A percentile compares a stretch with the other conserved stretches of the same genome.
These are phyloP conservation scores for Tryphoninae sp. DNA, from an alignment of 2,888 invertebrate species.

Conservation along the genomic window DNA sequence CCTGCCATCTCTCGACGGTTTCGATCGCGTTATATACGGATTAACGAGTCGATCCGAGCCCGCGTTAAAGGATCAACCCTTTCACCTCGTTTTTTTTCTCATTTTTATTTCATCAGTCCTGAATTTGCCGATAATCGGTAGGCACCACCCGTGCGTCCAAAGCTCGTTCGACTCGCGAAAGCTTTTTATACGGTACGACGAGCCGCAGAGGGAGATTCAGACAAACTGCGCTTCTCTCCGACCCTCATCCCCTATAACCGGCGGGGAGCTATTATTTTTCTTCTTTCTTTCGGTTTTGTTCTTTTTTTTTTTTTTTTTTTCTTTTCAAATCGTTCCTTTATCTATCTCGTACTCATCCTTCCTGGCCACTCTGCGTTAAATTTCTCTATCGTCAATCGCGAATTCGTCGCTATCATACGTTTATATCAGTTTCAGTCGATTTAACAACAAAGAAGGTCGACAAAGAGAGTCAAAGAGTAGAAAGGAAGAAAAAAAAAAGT, in stretches of 20 bases:
- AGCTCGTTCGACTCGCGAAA: constrained; percentile 30
- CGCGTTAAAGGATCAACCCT: constrained; percentile 17
- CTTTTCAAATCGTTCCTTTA: constrained; percentile 23
- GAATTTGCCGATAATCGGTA: constrained; percentile 64
- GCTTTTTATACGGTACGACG: constrained; percentile 12
- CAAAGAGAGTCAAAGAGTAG: background rate
- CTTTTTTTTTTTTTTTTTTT: constrained; percentile 22
- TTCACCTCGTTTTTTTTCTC: background rate
- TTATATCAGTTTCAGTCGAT: constrained; percentile 11
- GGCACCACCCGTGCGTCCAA: constrained; percentile 44
- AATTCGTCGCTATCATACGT: background rate
- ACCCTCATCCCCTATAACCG: constrained; percentile 43
- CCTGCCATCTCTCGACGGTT: constrained; percentile 28
- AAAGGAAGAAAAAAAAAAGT: background rate
- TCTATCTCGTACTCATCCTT: constrained; percentile 2
- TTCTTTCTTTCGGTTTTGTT: constrained; percentile 16
- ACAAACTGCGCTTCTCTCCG: constrained; percentile 15
- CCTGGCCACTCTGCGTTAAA: constrained; percentile 2
- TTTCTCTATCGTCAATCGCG: constrained; percentile 13
- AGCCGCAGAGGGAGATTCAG: background rate
- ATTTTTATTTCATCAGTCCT: constrained; percentile 62
- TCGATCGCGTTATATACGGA: constrained; percentile 62
- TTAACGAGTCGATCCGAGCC: constrained; percentile 60
- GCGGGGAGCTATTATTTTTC: constrained; percentile 29
- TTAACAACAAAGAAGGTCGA: constrained; percentile 14